Conservation (phyloP, 2,797 vertebrate genomes). For the Pempheris klunzingeri region DNA sequence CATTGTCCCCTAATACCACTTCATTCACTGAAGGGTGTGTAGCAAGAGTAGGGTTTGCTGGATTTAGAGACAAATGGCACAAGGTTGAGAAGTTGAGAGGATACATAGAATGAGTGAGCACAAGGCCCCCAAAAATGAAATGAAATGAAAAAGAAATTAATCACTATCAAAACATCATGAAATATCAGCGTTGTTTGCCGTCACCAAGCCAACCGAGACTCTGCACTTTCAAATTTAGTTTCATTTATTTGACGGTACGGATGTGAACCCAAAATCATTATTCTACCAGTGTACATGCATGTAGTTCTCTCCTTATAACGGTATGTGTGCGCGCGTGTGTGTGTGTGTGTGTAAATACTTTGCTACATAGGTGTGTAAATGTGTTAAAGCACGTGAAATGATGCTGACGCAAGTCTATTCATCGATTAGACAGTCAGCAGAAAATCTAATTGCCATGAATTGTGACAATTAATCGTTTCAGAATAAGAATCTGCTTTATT, state of each 20-base stretch:
- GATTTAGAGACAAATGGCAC: slow-evolving; percentile 23
- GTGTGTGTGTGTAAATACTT: not conserved
- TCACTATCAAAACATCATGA: slow-evolving; percentile 51
- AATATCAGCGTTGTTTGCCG: slow-evolving; percentile 49
- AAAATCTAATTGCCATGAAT: not conserved
- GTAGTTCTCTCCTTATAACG: not conserved
- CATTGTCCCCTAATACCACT: slow-evolving; percentile 18
- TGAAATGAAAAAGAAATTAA: slow-evolving; percentile 54
- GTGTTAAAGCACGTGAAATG: not conserved
- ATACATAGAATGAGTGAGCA: slow-evolving; percentile 25
- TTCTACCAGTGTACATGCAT: slow-evolving; percentile 5
- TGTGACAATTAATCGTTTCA: not conserved
- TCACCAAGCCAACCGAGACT: slow-evolving; percentile 58
- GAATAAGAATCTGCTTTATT: too few relatives aligned
- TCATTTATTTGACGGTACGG: slow-evolving; percentile 38
- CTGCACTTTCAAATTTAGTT: slow-evolving; percentile 30
- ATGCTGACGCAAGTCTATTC: not conserved
- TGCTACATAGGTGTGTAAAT: not conserved
- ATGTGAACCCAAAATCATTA: slow-evolving; percentile 17
- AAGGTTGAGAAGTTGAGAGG: slow-evolving; percentile 22
- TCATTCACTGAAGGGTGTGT: slow-evolving; percentile 21
- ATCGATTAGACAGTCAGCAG: not conserved
- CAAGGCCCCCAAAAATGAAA: slow-evolving; percentile 30
- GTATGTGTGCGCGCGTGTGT: not conserved
- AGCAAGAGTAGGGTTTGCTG: slow-evolving; percentile 4